A percentile compares a stretch with the other conserved stretches of the same genome.
Evolutionary conservation across 2,797 vertebrate species (phyloP).

Genomic region (Anabacerthia variegaticeps): DNA sequence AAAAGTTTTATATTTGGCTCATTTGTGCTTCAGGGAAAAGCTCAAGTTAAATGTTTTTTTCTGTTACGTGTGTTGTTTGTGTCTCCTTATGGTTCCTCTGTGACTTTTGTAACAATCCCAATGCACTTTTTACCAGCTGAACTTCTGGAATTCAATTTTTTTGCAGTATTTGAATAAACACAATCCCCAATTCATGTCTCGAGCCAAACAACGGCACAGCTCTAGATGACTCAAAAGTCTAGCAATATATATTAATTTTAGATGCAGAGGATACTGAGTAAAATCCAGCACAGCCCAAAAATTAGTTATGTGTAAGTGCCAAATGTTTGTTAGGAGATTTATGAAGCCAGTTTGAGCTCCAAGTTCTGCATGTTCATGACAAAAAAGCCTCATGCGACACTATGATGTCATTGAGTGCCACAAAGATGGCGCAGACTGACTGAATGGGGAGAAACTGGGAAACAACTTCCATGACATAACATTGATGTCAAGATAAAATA

Average conservation of each 20-base stretch:
- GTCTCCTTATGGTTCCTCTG: neutral
- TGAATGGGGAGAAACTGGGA: neutral
- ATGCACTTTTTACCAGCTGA: neutral
- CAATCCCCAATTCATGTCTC: neutral
- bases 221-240: neutral
- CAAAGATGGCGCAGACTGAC: neutral
- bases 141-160: neutral
- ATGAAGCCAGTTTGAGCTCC: neutral
- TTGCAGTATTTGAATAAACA: neutral
- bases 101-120: neutral
- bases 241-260: neutral
- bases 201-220: neutral
- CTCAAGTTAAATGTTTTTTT: neutral
- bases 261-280: neutral
- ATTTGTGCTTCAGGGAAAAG: neutral
- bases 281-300: neutral
- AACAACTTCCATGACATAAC: neutral
- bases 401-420: neutral
- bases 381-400: neutral
- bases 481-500: neutral
- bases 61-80: neutral
- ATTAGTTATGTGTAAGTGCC: neutral
- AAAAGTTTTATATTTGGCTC: neutral
- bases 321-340: neutral
- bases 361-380: accelerated